Evolutionary conservation across 1,140 invertebrate species (phyloP).

Genomic region (Argopecten irradians): DNA sequence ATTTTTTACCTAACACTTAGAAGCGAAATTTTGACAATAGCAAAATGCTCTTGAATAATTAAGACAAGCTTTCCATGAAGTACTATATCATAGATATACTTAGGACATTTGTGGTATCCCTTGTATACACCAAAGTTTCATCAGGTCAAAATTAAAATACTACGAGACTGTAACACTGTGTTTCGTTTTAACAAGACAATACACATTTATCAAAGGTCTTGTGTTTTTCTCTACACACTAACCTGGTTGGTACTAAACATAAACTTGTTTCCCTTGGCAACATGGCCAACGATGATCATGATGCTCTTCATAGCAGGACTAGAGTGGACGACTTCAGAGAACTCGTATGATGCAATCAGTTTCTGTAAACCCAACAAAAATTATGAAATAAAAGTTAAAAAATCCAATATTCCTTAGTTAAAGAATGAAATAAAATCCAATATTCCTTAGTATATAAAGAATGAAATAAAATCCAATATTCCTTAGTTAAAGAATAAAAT

Average conservation of each 20-base stretch:
- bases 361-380: conserved; percentile 54
- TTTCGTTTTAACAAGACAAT: background rate
- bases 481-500: background rate
- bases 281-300: conserved; percentile 73
- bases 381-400: no score
- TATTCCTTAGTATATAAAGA: no score
- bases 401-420: no score
- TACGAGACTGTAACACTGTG: background rate
- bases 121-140: background rate
- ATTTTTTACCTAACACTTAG: background rate
- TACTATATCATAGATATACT: no score
- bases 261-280: conserved; percentile 72
- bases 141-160: background rate
- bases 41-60: background rate
- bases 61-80: background rate
- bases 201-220: background rate
- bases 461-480: background rate
- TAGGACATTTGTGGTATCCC: no score
- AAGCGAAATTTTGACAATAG: background rate
- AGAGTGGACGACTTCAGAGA: conserved; percentile 70
- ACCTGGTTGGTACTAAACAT: conserved; percentile 73
- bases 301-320: conserved; percentile 74
- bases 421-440: no score
- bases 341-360: conserved; percentile 64
- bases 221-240: background rate